Conservation (phyloP, 2,113 vertebrate genomes). For the Crotophaga sulcirostris region DNA sequence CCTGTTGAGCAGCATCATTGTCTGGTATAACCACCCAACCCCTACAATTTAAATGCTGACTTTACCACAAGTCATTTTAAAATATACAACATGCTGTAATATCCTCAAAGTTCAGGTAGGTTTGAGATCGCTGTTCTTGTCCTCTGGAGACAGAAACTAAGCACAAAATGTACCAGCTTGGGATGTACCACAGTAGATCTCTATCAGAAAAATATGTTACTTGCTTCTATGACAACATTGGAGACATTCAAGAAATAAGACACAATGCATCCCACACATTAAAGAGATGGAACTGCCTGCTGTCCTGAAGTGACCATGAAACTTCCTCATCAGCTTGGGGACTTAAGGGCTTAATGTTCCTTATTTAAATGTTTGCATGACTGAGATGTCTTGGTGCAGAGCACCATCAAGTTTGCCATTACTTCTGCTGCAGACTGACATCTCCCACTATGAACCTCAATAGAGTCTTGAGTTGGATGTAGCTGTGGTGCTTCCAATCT, state of each 20-base stretch:
- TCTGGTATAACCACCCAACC: background rate
- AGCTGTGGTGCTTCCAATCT: background rate
- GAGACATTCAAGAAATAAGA: conserved; percentile 46
- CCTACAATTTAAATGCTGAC: background rate
- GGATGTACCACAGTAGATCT: conserved; percentile 6
- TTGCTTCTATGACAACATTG: conserved; percentile 72
- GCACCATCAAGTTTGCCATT: background rate
- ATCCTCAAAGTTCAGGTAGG: background rate
- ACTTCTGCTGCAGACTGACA: background rate
- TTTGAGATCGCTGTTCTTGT: background rate
- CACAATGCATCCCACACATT: conserved; percentile 41
- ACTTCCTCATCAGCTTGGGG: background rate
- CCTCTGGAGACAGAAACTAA: conserved; percentile 15
- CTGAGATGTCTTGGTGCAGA: background rate
- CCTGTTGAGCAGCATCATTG: background rate
- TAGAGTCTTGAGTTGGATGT: background rate
- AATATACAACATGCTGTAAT: background rate
- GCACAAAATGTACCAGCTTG: conserved; percentile 43
- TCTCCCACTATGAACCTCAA: background rate
- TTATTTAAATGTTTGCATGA: background rate
- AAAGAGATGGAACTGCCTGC: background rate
- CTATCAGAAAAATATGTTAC: conserved; percentile 29
- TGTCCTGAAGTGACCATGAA: background rate
- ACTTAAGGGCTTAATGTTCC: background rate
- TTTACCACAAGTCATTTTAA: background rate